Evolutionary conservation across 53 echinoderm and acorn worm genomes (phyloP).

Genomic region (Holothuria leucospilota): DNA sequence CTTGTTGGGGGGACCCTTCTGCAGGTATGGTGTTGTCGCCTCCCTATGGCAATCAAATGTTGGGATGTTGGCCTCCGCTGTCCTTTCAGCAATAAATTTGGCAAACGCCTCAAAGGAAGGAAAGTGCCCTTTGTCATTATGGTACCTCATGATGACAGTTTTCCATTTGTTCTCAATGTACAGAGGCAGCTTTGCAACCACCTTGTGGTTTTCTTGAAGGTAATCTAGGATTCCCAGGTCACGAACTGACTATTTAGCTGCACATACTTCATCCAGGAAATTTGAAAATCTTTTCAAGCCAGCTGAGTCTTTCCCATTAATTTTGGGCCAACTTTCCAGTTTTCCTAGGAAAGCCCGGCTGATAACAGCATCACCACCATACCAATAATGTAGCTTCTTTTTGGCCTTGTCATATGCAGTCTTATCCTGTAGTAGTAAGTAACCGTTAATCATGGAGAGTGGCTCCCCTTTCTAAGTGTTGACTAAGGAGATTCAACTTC

Average conservation of each 20-base stretch:
- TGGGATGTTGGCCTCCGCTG: slow-evolving; percentile 25
- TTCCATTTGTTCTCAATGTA: slow-evolving; percentile 24
- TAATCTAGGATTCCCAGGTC: slow-evolving; percentile 45
- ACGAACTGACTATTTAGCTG: not conserved
- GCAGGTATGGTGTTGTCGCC: not conserved
- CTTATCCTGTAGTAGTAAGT: slow-evolving; percentile 22
- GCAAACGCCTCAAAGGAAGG: not conserved
- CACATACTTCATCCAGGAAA: slow-evolving; percentile 7
- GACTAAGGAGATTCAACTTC: slow-evolving; percentile 29
- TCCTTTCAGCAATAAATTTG: slow-evolving; percentile 6
- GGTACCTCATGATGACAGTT: not conserved
- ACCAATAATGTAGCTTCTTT: slow-evolving; percentile 13
- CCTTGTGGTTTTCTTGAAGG: slow-evolving; percentile 19
- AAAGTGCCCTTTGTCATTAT: not conserved
- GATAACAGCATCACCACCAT: slow-evolving; percentile 8
- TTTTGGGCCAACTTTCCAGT: slow-evolving; percentile 28
- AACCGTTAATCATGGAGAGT: not conserved
- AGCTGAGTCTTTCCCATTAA: not conserved
- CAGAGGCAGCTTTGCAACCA: slow-evolving; percentile 21
- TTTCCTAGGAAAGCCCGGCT: slow-evolving; percentile 26
- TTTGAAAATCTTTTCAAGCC: slow-evolving; percentile 1
- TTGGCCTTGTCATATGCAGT: slow-evolving; percentile 33
- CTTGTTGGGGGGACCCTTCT: not conserved
- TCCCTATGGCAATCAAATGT: slow-evolving; percentile 17
- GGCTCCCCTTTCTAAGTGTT: slow-evolving; percentile 52